phyloP scores from a whole-genome alignment of 2,797 vertebrate genomes.

The Lagocephalus sceleratus region DNA sequence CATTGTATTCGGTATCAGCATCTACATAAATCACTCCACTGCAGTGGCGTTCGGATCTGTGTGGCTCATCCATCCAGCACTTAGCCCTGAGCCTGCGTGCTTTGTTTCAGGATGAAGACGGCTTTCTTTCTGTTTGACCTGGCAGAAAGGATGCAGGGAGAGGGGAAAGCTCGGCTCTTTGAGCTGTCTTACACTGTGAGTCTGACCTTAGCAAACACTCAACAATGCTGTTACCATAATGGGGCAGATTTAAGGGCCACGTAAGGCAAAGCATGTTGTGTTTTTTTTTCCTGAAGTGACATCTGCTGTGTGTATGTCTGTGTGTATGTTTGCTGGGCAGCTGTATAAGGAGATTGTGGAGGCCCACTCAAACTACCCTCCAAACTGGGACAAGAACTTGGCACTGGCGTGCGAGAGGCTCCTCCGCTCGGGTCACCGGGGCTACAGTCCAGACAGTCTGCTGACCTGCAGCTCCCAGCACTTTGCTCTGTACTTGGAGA shows the following conservation, averaged over 20 bases:
- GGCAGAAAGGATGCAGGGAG: conserved; percentile 79
- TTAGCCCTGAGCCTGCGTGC: conserved; percentile 65
- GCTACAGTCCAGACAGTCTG: conserved; percentile 75
- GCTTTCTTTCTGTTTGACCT: conserved; percentile 97
- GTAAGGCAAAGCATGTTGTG: background rate
- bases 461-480: conserved; percentile 83
- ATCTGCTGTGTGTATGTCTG: conserved; percentile 19
- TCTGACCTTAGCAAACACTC: conserved; percentile 44
- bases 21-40: conserved; percentile 76
- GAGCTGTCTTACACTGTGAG: conserved; percentile 80
- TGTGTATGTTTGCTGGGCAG: conserved; percentile 68
- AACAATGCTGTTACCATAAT: conserved; percentile 20
- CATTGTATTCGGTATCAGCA: conserved; percentile 62
- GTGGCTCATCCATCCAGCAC: conserved; percentile 68
- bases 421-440: conserved; percentile 72
- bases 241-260: conserved; percentile 28
- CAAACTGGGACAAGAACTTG: conserved; percentile 98
- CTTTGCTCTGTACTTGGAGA: conserved; percentile 84
- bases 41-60: conserved; percentile 66
- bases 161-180: conserved; percentile 68
- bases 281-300: conserved; percentile 11
- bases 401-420: conserved; percentile 91
- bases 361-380: conserved; percentile 81
- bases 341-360: conserved; percentile 88
- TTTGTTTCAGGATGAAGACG: conserved; percentile 91